Percentiles rank a stretch among this genome's conserved stretches.
Evolutionary conservation across 2,888 invertebrate species (phyloP).

Genomic region (Catocala sponsa): DNA sequence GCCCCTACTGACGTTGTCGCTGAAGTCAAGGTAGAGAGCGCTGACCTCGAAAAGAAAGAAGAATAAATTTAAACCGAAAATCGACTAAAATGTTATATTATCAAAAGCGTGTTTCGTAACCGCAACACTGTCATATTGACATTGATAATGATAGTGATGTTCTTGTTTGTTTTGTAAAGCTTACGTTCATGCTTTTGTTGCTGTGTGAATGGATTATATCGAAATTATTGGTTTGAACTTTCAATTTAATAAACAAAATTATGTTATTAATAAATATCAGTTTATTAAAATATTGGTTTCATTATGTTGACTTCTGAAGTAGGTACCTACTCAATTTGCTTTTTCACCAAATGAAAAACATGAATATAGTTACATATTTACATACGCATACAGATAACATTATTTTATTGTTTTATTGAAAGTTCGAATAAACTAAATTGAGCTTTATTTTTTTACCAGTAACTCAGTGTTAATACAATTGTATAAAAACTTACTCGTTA

Average conservation of each 20-base stretch:
- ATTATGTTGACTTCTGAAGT: conserved; percentile 1
- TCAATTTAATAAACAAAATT: conserved; percentile 38
- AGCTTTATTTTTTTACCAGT: conserved; percentile 27
- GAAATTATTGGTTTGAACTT: conserved; percentile 43
- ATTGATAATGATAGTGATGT: conserved; percentile 15
- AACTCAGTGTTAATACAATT: conserved; percentile 16
- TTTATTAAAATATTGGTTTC: neutral
- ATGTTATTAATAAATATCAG: neutral
- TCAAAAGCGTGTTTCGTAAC: conserved; percentile 26
- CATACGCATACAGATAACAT: conserved; percentile 4
- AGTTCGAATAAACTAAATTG: conserved; percentile 36
- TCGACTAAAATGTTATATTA: conserved; percentile 23
- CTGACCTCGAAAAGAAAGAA: conserved; percentile 40
- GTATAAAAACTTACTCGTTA: conserved; percentile 15
- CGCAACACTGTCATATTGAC: conserved; percentile 38
- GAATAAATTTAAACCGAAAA: conserved; percentile 46
- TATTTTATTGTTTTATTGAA: conserved; percentile 40
- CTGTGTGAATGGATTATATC: conserved; percentile 15
- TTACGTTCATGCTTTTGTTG: conserved; percentile 17
- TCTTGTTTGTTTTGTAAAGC: conserved; percentile 15
- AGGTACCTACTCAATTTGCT: conserved; percentile 33
- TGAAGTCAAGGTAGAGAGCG: conserved; percentile 41
- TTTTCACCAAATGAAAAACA: conserved; percentile 46
- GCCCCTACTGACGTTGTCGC: conserved; percentile 37
- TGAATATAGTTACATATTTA: conserved; percentile 35